Evolutionary conservation across 2,888 invertebrate genomes (phyloP), one percentile per base, ranked within the genome.

Genomic region (Agonopterix heracliana): DNA sequence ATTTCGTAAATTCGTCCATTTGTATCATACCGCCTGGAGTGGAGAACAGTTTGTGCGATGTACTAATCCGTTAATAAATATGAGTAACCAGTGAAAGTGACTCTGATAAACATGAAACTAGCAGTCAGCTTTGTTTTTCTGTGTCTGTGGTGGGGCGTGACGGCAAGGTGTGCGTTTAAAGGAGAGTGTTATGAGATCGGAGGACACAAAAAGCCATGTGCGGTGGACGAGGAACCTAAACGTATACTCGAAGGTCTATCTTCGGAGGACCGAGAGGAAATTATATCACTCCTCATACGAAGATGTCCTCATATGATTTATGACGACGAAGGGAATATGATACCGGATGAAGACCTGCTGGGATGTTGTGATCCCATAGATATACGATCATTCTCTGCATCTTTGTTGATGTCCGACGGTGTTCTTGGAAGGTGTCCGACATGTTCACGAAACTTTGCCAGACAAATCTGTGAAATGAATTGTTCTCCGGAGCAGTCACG

Each of bases 381-480:
- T 71, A 63, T 93, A 0, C 3, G 52, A 0, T 73, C 71, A 2
- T 90, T 93, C 86, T 75, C 90, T 0, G 54, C 68, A 0, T 91
- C 89, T 43, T 81, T 96, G 55, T 57, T 73, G 2, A 78, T 93
- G 54, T 93, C 94, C 0, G 92, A 92, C 43, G 89, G 91, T 47
- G 76, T 97, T 0, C 91, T 96, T 17, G 90, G 91, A 3, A 89
- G 96, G 41, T 98, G 98, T 71, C 94, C 95, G 0, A 91, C 94
- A 0, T 98, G 98, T 68, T 76, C 91, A 1, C 83, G 90, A 52
- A 98, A 98, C 73, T 91, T 96, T 61, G 90, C 92, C 8, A 87
- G 91, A 44, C 90, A 93, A 41, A 93, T 95, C 59, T 98, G 98
- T 71, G 91, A 93, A 57, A 90, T 95, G 78, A 93, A 95, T 4